A percentile compares a stretch with the other conserved stretches of the same genome.
These are phyloP conservation scores for Callaeas wilsoni DNA, from an alignment of 2,113 vertebrate genomes.

Conservation along the genomic window DNA sequence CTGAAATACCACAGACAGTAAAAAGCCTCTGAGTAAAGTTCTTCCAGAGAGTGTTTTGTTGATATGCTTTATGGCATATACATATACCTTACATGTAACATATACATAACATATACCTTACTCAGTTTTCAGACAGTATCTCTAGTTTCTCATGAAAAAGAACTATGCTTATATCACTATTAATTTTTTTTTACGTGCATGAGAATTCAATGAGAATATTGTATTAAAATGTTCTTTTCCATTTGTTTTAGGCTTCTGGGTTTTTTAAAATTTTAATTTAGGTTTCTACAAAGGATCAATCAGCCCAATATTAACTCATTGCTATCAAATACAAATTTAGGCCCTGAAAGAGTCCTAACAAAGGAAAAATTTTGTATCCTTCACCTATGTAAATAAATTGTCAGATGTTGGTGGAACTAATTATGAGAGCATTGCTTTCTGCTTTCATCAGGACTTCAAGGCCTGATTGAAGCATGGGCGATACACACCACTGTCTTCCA, in stretches of 20 bases:
- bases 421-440: background rate
- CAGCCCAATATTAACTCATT: background rate
- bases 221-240: background rate
- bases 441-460: slow-evolving; percentile 30
- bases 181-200: background rate
- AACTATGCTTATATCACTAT: background rate
- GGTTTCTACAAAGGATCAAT: background rate
- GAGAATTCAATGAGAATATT: background rate
- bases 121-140: background rate
- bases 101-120: background rate
- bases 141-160: background rate
- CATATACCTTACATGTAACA: background rate
- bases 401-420: slow-evolving; percentile 18
- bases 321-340: background rate
- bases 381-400: background rate
- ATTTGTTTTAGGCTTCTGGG: background rate
- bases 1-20: slow-evolving; percentile 18
- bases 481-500: background rate
- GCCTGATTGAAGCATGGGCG: background rate
- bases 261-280: background rate
- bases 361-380: background rate
- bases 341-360: background rate
- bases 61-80: background rate
- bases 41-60: background rate
- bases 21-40: slow-evolving; percentile 28